These are phyloP conservation scores for Zelostemma sp. DNA, from an alignment of 1,140 invertebrate species.

Conservation along the genomic window DNA sequence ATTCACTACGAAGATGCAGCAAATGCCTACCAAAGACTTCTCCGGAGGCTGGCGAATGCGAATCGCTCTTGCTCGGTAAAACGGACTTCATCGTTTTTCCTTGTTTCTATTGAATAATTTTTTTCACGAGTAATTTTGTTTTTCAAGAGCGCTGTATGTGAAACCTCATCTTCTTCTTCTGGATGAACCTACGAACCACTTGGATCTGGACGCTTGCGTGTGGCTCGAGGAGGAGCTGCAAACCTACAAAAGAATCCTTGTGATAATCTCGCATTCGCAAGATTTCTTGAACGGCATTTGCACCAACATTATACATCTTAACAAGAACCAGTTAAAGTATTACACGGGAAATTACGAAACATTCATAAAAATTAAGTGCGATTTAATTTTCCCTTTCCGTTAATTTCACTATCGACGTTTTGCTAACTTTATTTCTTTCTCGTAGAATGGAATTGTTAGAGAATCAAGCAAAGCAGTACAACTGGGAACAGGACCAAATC, in stretches of 20 bases:
- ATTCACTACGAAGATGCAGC: slow-evolving; percentile 95
- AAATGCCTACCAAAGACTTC: slow-evolving; percentile 92
- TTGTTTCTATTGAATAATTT: no score
- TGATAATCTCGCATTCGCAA: slow-evolving; percentile 99
- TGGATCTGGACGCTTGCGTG: slow-evolving; percentile 99
- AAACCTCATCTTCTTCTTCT: slow-evolving; percentile 94
- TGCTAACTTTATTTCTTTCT: slow-evolving; percentile 13
- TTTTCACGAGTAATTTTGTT: slow-evolving; percentile 1
- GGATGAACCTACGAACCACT: slow-evolving; percentile 95
- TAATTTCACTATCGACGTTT: not conserved
- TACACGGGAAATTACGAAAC: slow-evolving; percentile 98
- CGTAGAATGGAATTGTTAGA: slow-evolving; percentile 90
- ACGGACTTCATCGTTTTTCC: no score
- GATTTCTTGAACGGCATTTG: slow-evolving; percentile 99
- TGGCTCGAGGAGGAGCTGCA: slow-evolving; percentile 99
- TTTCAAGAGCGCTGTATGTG: slow-evolving; percentile 83
- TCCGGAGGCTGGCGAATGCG: slow-evolving; percentile 99
- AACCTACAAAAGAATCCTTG: slow-evolving; percentile 95
- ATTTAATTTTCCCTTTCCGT: slow-evolving; percentile 2
- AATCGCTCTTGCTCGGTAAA: slow-evolving; percentile 92
- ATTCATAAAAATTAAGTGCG: slow-evolving; percentile 77
- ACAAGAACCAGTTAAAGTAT: slow-evolving; percentile 93
- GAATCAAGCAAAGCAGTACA: slow-evolving; percentile 99
- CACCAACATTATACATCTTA: slow-evolving; percentile 98
- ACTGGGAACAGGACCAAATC: slow-evolving; percentile 99